A percentile compares a stretch with the other conserved stretches of the same genome.
Evolutionary conservation across 2,797 vertebrate genomes (phyloP).

Genomic region (Leuciscus waleckii): DNA sequence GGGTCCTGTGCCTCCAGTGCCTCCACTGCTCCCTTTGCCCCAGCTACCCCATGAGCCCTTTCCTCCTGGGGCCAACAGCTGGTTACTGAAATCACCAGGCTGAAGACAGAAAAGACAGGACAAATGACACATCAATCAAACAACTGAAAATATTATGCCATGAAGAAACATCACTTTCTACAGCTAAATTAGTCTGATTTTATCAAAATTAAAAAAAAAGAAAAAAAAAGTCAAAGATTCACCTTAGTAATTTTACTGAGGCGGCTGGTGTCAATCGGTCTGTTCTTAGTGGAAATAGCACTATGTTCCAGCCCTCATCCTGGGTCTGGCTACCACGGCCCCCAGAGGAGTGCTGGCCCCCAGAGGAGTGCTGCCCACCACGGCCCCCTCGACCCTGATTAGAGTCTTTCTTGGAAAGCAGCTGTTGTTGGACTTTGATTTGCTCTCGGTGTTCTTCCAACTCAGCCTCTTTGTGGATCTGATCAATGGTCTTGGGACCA

Average conservation of each 20-base stretch:
- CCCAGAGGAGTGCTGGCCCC: slow-evolving; percentile 64
- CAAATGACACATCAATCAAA: not conserved
- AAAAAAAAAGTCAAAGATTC: not conserved
- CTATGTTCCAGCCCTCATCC: slow-evolving; percentile 97
- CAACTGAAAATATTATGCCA: not conserved
- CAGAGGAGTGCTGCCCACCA: slow-evolving; percentile 70
- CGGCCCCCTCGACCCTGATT: slow-evolving; percentile 70
- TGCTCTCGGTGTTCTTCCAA: slow-evolving; percentile 95
- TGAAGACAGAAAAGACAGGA: slow-evolving; percentile 62
- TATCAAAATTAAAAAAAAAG: too few species aligned
- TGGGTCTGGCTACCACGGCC: slow-evolving; percentile 84
- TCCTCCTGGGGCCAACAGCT: slow-evolving; percentile 93
- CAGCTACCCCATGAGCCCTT: slow-evolving; percentile 90
- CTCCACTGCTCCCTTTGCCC: slow-evolving; percentile 98
- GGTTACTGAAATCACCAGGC: slow-evolving; percentile 94
- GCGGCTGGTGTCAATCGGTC: slow-evolving; percentile 93
- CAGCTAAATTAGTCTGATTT: not conserved
- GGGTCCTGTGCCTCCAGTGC: slow-evolving; percentile 89
- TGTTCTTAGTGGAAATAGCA: slow-evolving; percentile 93
- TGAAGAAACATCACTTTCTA: not conserved
- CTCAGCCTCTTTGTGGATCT: slow-evolving; percentile 98
- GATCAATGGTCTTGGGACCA: slow-evolving; percentile 98
- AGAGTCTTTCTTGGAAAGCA: slow-evolving; percentile 88
- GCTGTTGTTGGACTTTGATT: slow-evolving; percentile 94
- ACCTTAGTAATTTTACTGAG: slow-evolving; percentile 98